A percentile compares a stretch with the other conserved stretches of the same genome.
Conservation (phyloP, 2,888 invertebrate genomes). For the Adela reaumurella region DNA sequence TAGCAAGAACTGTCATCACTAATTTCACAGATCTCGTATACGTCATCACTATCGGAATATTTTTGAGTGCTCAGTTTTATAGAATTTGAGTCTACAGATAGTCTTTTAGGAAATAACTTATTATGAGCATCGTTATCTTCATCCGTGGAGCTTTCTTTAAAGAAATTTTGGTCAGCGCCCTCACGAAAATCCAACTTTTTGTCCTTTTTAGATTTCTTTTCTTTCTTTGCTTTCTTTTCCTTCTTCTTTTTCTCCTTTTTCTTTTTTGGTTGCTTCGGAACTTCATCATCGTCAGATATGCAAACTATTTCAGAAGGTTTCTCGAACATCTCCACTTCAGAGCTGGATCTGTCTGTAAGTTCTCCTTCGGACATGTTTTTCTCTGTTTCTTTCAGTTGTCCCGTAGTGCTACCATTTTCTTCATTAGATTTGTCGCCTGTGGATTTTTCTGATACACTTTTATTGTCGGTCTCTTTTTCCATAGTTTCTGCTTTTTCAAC, state of each 20-base stretch:
- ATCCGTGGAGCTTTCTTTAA: slow-evolving; percentile 14
- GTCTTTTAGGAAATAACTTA: slow-evolving; percentile 2
- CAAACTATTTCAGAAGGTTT: slow-evolving; percentile 46
- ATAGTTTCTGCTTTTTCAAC: background rate
- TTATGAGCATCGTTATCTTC: slow-evolving; percentile 2
- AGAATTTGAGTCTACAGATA: background rate
- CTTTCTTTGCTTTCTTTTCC: slow-evolving; percentile 35
- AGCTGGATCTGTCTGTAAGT: slow-evolving; percentile 28
- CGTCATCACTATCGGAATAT: slow-evolving; percentile 20
- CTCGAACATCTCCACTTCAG: slow-evolving; percentile 32
- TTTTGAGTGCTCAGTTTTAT: background rate
- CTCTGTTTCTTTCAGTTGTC: background rate
- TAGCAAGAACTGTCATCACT: slow-evolving; percentile 39
- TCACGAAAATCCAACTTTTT: slow-evolving; percentile 35
- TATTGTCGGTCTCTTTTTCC: background rate
- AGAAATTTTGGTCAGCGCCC: slow-evolving; percentile 31
- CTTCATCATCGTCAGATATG: slow-evolving; percentile 42
- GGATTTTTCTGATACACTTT: background rate
- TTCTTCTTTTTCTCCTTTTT: slow-evolving; percentile 37
- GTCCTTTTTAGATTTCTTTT: slow-evolving; percentile 24
- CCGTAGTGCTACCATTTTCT: no score
- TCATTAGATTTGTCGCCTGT: background rate
- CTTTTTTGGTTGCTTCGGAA: slow-evolving; percentile 16
- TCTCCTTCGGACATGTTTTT: slow-evolving; percentile 27
- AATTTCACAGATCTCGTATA: slow-evolving; percentile 33